phyloP scores from a whole-genome alignment of 92 coral and sea anemone genomes.

The Chrysogorgia sp. region DNA sequence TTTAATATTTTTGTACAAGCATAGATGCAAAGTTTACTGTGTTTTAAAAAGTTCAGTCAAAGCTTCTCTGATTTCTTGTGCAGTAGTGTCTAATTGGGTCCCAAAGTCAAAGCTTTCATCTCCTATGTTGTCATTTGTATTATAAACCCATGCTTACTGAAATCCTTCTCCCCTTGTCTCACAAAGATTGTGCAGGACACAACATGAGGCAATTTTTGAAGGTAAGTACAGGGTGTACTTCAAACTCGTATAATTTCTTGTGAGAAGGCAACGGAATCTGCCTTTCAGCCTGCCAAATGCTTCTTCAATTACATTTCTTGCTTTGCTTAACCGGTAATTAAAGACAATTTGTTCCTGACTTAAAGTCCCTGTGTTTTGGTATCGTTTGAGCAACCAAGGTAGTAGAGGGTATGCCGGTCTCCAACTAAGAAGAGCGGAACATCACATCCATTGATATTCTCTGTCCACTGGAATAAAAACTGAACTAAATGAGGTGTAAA shows the following conservation, averaged over 20 bases:
- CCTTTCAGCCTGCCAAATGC: constrained; percentile 61
- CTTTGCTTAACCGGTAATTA: constrained; percentile 49
- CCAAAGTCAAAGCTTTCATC: background rate
- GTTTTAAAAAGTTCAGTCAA: background rate
- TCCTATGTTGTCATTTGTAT: background rate
- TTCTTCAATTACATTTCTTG: constrained; percentile 60
- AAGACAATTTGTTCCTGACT: constrained; percentile 31
- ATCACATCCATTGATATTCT: constrained; percentile 43
- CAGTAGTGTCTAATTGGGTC: background rate
- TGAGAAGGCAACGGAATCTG: constrained; percentile 45
- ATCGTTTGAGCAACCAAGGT: constrained; percentile 41
- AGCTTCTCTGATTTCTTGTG: constrained; percentile 1
- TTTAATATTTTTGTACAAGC: background rate
- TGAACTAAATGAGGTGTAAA: background rate
- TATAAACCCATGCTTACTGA: constrained; percentile 52
- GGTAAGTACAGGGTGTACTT: constrained; percentile 37
- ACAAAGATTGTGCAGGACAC: constrained; percentile 64
- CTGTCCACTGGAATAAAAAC: constrained; percentile 39
- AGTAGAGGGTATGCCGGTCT: constrained; percentile 47
- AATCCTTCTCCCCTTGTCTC: constrained; percentile 55
- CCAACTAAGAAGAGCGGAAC: constrained; percentile 42
- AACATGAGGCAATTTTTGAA: constrained; percentile 48
- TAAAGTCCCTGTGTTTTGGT: constrained; percentile 2
- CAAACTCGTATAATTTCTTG: constrained; percentile 30
- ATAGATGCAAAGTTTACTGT: background rate